Base-by-base conservation (phyloP, 2,888 invertebrate species). In the Agrotis exclamationis region DNA sequence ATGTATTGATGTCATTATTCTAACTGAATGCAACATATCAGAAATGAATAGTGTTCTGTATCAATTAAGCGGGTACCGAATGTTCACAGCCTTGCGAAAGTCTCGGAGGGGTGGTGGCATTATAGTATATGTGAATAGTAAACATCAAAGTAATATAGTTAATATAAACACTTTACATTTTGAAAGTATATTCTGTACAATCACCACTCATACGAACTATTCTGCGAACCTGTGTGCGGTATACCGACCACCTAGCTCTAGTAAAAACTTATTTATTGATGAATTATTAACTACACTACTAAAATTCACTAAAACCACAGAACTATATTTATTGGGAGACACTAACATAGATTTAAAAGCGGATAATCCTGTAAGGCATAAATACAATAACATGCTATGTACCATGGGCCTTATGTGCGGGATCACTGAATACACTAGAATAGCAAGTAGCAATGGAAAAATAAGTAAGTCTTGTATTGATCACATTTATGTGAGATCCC, bases 51-150 rank as follows among this genome's bases (percentile, higher is more conserved):
- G 18, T 24, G 24, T 54, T 54, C 24, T 53, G 24, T 53, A 53
- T 53, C 24, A 24, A 28, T 4, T 54, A 28, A 28, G 24, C 18
- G 24, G 54, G 16, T 24, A 54, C 54, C 54, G 24, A 54, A 54
- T 54, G 24, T 24, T 16, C 16, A 54, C 53, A 54, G 53, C 53
- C 53, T 54, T 24, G 53, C 53, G 48, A 18, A 54, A 54, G 18
- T 54, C 53, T 18, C 24, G 53, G 24, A 28, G 24, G 53, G 9
- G 53, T 9, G 18, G 24, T 53, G 51, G 22, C 22, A 45, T 45
- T 45, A 13, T 45, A 45, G 14, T 45, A 13, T 45, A 45, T 45
- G 45, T 45, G 45, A 45, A 45, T 45, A 45, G 14, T 11, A 14
- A 20, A 51, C 14, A 6, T 51, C 14, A 51, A 22, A 14, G 51